A percentile compares a stretch with the other conserved stretches of the same genome.
These are phyloP conservation scores for Pomacea canaliculata DNA, from an alignment of 2,888 invertebrate species.

Conservation along the genomic window DNA sequence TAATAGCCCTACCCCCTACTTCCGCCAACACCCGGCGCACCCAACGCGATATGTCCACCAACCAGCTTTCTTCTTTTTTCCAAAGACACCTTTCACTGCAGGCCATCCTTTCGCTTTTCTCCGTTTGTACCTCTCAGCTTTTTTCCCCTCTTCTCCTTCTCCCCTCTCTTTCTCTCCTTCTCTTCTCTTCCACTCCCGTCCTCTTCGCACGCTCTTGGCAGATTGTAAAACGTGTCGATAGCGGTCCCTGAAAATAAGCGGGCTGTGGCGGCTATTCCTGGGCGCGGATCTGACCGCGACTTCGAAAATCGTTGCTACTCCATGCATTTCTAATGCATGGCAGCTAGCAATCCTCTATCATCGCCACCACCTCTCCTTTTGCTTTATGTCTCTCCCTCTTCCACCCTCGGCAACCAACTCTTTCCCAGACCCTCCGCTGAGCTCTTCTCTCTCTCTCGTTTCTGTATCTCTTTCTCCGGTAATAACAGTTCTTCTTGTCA, in stretches of 20 bases:
- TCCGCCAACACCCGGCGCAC: too few relatives aligned
- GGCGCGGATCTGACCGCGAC: not conserved
- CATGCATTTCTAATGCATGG: slow-evolving; percentile 1
- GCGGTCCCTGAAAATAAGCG: not conserved
- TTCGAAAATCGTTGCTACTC: slow-evolving; percentile 2
- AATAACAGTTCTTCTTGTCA: too few relatives aligned
- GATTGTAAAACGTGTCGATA: not conserved
- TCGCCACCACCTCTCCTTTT: not conserved
- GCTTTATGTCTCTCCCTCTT: not conserved
- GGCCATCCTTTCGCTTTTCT: not conserved
- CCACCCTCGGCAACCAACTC: not conserved
- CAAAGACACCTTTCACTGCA: too few relatives aligned
- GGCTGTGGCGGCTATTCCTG: not conserved
- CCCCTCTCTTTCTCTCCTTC: not conserved
- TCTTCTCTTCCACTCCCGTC: not conserved
- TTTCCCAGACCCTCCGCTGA: not conserved
- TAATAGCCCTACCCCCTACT: too few relatives aligned
- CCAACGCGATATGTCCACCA: too few relatives aligned
- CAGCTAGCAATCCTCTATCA: not conserved
- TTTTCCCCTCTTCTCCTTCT: not conserved
- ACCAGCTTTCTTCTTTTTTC: too few relatives aligned
- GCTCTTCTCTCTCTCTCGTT: too few relatives aligned
- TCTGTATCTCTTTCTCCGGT: too few relatives aligned
- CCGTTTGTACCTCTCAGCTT: not conserved
- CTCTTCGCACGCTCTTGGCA: not conserved